Conservation (phyloP, 2,888 invertebrate genomes). For the Acanthosoma haemorrhoidale region DNA sequence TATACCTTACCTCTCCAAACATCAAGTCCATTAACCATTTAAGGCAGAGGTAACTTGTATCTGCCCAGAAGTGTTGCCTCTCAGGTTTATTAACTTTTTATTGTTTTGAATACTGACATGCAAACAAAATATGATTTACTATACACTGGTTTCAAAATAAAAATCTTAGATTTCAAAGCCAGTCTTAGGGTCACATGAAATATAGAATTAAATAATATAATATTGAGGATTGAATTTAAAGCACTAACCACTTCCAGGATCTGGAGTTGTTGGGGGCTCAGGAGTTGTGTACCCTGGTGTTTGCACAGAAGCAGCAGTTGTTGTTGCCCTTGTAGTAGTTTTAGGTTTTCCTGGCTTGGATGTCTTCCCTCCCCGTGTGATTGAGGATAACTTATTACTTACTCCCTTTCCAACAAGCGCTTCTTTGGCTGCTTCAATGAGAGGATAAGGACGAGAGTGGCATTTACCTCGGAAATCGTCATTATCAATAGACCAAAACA, state of each 20-base stretch:
- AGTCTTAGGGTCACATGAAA: too few species aligned
- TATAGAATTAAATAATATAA: too few species aligned
- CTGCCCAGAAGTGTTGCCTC: too few species aligned
- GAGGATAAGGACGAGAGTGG: conserved; percentile 77
- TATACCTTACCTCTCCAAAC: too few species aligned
- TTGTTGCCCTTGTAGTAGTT: conserved; percentile 40
- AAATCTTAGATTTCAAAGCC: too few species aligned
- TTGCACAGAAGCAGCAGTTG: conserved; percentile 50
- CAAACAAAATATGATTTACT: not conserved
- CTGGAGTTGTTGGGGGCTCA: conserved; percentile 82
- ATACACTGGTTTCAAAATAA: too few species aligned
- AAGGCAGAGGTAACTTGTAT: too few species aligned
- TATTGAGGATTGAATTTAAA: not conserved
- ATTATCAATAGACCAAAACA: conserved; percentile 92
- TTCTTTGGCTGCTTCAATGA: conserved; percentile 87
- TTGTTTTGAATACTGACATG: too few species aligned
- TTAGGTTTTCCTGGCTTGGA: conserved; percentile 21
- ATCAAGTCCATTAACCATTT: too few species aligned
- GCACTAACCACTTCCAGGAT: conserved; percentile 68
- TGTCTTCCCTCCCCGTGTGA: conserved; percentile 32
- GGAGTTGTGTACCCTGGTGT: conserved; percentile 57
- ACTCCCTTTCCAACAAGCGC: conserved; percentile 55
- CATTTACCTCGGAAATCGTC: conserved; percentile 91
- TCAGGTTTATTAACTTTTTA: too few species aligned
- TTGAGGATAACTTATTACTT: conserved; percentile 36